phyloP scores from a whole-genome alignment of 2,797 vertebrate species.

The Melanotaenia pygmaea region DNA sequence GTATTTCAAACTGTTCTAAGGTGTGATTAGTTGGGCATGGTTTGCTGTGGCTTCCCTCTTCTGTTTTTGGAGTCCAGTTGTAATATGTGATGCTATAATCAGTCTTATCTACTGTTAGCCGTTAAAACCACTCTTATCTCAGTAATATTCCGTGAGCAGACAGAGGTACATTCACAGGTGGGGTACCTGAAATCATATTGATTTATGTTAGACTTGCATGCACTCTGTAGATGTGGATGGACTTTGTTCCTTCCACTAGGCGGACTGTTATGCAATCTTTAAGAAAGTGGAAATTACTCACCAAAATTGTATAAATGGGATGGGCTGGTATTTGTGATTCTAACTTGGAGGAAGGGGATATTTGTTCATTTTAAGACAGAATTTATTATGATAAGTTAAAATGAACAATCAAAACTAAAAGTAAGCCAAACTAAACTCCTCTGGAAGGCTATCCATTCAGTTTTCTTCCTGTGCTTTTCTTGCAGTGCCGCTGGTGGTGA shows the following conservation, averaged over 20 bases:
- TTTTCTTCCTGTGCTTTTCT: constrained; percentile 49
- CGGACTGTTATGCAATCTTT: constrained; percentile 34
- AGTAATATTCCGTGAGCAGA: constrained; percentile 24
- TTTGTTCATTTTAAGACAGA: constrained; percentile 24
- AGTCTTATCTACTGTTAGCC: constrained; percentile 48
- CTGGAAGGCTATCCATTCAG: constrained; percentile 34
- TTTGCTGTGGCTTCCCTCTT: constrained; percentile 7
- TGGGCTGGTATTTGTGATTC: constrained; percentile 21
- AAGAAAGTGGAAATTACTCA: constrained; percentile 23
- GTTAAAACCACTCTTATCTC: constrained; percentile 49
- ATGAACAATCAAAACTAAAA: constrained; percentile 24
- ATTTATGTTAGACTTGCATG: constrained; percentile 38
- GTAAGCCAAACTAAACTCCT: constrained; percentile 45
- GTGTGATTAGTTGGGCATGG: background rate
- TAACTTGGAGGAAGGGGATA: constrained; percentile 49
- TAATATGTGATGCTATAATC: constrained; percentile 6
- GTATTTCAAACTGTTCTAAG: background rate
- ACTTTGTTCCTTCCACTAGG: constrained; percentile 48
- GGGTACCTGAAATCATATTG: constrained; percentile 25
- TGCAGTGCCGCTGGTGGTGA: constrained; percentile 87
- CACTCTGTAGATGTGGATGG: constrained; percentile 46
- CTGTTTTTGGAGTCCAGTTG: constrained; percentile 17
- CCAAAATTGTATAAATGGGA: constrained; percentile 18
- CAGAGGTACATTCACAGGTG: constrained; percentile 22
- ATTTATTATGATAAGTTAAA: constrained; percentile 47